Base-by-base conservation (phyloP, 2,888 invertebrate species). In the Amblyjoppa fuscipennis region DNA sequence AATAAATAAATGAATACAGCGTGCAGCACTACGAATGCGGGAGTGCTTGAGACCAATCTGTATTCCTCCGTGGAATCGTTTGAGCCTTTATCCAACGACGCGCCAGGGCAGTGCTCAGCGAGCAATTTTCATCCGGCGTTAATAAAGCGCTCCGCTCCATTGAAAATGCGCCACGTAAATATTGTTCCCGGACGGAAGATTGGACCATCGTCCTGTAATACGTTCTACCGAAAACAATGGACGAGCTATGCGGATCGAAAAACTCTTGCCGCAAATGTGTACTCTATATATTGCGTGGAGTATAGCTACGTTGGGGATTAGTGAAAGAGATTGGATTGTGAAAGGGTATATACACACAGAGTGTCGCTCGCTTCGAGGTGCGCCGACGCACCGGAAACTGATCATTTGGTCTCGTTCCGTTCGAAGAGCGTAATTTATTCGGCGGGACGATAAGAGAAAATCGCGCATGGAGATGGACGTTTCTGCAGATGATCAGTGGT, bases 381-480 rank as follows among this genome's bases (percentile, higher is more conserved):
- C 79, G 81, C 75, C 77, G 81, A 66, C 79, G 51, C 51, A 82
- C 83, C 82, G 85, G 85, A 85, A 85, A 83, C 83, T 16, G 51
- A 73, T 82, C 68, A 85, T 85, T 85, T 83, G 49, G 83, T 70
- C 82, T 68, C 64, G 75, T 76, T 45, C 71, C 75, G 68, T 59
- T 51, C 13, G 28, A n/a, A 31, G 66, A 16, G 64, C 73, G 68
- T 87, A 73, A 66, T 87, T 89, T 88, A 83, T 90, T 87, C 84
- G 77, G 76, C 73, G 71, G 74, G 61, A 87, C 80, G 78, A 64
- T 82, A 45, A 81, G 28, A 79, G 74, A 75, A 70, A 86, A 87
- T 86, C 87, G 66, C 80, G 74, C 61, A 64, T n/a, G 16, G n/a
- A 34, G 28, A 45, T 25, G 11, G 5, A 25, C 66, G 31, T 53